Percentiles rank a stretch among this genome's conserved stretches.
Conservation (phyloP, 2,888 invertebrate species). For the Callyntrura guangdongensis region DNA sequence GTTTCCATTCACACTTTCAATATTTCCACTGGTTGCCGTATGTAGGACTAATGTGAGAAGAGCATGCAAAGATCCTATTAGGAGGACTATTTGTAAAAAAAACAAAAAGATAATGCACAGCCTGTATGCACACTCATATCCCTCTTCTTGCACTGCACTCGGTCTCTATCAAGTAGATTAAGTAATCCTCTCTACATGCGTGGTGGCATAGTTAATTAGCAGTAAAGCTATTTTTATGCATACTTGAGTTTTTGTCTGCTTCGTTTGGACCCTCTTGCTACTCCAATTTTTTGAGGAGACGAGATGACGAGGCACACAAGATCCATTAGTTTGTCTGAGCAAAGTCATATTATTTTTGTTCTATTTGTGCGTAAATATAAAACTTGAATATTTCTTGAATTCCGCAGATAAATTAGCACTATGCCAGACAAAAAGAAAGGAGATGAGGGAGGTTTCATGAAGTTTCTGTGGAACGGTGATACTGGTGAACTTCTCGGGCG, state of each 20-base stretch:
- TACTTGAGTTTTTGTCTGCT: no score
- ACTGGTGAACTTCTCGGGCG: slow-evolving; percentile 96
- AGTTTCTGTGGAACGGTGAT: slow-evolving; percentile 96
- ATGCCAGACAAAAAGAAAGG: slow-evolving; percentile 78
- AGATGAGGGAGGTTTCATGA: slow-evolving; percentile 81
- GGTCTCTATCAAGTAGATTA: slow-evolving; percentile 36
- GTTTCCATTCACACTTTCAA: background rate
- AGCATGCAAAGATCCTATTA: background rate
- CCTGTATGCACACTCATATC: slow-evolving; percentile 40
- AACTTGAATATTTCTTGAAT: slow-evolving; percentile 1
- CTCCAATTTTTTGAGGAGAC: background rate
- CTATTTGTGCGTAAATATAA: background rate
- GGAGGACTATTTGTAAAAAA: background rate
- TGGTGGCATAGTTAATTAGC: slow-evolving; percentile 46
- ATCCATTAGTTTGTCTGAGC: background rate
- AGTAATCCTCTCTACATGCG: slow-evolving; percentile 1
- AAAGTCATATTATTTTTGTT: no score
- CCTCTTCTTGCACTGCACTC: background rate
- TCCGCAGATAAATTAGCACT: slow-evolving; percentile 61
- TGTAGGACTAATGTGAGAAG: background rate
- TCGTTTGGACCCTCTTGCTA: background rate
- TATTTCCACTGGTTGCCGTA: background rate
- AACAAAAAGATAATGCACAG: slow-evolving; percentile 18
- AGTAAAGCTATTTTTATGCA: background rate
- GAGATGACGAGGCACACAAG: background rate